Evolutionary conservation across 2,888 invertebrate genomes (phyloP).

Genomic region (Volucella inanis): DNA sequence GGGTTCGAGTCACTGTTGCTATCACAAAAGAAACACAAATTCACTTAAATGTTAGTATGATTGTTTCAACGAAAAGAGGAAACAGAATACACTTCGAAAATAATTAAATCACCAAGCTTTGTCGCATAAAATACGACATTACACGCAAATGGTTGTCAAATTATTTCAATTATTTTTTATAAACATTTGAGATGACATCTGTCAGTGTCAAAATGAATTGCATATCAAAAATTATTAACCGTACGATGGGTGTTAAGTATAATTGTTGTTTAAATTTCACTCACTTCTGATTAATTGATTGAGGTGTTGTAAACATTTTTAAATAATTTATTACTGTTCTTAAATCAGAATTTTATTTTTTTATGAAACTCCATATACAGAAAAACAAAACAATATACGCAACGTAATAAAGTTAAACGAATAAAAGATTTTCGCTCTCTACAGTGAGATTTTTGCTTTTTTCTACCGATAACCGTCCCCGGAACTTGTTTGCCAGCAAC

Average conservation of each 20-base stretch:
- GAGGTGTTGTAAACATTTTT: slow-evolving; percentile 35
- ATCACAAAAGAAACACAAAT: slow-evolving; percentile 7
- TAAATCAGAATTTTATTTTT: slow-evolving; percentile 15
- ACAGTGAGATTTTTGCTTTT: slow-evolving; percentile 17
- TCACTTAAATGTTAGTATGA: slow-evolving; percentile 7
- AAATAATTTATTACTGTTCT: slow-evolving; percentile 37
- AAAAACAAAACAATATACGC: slow-evolving; percentile 13
- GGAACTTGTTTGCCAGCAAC: slow-evolving; percentile 75
- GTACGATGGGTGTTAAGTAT: slow-evolving; percentile 3
- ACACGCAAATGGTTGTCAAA: background rate
- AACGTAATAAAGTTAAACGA: slow-evolving; percentile 13
- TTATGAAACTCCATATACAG: slow-evolving; percentile 12
- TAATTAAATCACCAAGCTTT: background rate
- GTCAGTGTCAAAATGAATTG: slow-evolving; percentile 30
- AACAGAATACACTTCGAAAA: background rate
- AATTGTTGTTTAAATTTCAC: slow-evolving; percentile 27
- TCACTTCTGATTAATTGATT: slow-evolving; percentile 35
- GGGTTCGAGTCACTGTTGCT: background rate
- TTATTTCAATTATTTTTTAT: slow-evolving; percentile 1
- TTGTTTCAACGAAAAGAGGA: too few relatives aligned
- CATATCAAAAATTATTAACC: slow-evolving; percentile 2
- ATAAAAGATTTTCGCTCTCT: slow-evolving; percentile 18
- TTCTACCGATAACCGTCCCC: slow-evolving; percentile 75
- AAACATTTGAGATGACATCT: slow-evolving; percentile 26
- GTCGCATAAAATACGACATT: background rate